Evolutionary conservation across 2,113 vertebrate genomes (phyloP).

Genomic region (Australoheros scitulus): DNA sequence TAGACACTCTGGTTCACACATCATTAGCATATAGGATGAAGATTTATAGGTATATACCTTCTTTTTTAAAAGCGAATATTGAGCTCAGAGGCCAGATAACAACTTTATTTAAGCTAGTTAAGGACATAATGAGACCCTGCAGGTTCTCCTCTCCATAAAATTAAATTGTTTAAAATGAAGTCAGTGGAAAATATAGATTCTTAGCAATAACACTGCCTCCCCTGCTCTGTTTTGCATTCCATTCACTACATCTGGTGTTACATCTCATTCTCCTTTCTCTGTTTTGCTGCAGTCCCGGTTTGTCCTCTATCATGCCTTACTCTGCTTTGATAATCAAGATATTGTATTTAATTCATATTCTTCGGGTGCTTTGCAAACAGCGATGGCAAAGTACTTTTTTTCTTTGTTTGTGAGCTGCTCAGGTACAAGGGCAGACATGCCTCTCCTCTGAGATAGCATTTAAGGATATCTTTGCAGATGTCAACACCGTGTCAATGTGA

Average conservation of each 20-base stretch:
- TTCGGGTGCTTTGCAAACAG: not conserved
- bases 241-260: constrained; percentile 3
- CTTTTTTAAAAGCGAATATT: not conserved
- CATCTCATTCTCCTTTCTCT: constrained; percentile 42
- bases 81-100: constrained; percentile 1
- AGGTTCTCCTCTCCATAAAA: constrained; percentile 26
- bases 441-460: constrained; percentile 2
- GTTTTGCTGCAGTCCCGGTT: constrained; percentile 44
- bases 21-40: constrained; percentile 11
- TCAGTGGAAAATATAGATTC: constrained; percentile 3
- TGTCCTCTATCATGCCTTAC: constrained; percentile 43
- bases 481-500: not conserved
- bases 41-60: not conserved
- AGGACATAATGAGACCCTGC: constrained; percentile 26
- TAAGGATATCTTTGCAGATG: constrained; percentile 6
- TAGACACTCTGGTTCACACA: not conserved
- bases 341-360: constrained; percentile 42
- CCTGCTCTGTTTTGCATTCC: constrained; percentile 53
- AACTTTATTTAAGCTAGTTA: constrained; percentile 21
- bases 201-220: constrained; percentile 9
- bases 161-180: constrained; percentile 43
- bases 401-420: constrained; percentile 26
- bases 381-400: not conserved
- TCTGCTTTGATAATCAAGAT: constrained; percentile 50
- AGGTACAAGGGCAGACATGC: not conserved